Base-by-base conservation (phyloP, 2,797 vertebrate species). In the Megalops cyprinoides region DNA sequence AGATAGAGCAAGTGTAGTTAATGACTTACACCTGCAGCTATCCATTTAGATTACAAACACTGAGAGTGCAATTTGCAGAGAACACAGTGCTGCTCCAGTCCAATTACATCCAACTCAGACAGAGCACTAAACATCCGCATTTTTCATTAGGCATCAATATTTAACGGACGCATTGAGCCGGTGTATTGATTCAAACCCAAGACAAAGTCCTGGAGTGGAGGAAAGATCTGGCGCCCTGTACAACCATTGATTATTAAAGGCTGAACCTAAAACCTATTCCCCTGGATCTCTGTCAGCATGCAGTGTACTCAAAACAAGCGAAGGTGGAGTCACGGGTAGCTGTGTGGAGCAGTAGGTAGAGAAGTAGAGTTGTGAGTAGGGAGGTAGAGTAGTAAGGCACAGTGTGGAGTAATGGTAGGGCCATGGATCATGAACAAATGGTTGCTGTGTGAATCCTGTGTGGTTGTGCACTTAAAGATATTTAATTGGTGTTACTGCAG, bases 131-230 rank as follows among this genome's bases (percentile, higher is more conserved):
- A n/a, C n/a, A n/a, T n/a, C 25, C 20, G 28, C 37, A 37, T 77
- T 55, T 56, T 53, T 7, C 5, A 56, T 44, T 4, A 14, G 23
- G 42, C 37, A 18, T 60, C 55, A 1, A 46, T 60, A 37, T 39
- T 77, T 20, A 2, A 77, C 77, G 65, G 65, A 69, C 34, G 69
- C 55, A 77, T 55, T 34, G 53, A 20, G 9, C 53, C 23, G n/a
- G n/a, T 2, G 7, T 58, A 58, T 44, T 44, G 76, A 60, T 60
- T 58, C 58, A 46, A 34, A 44, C 37, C 23, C 20, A 23, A 8
- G 55, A 39, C 55, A 10, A 62, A 62, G 58, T 28, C 25, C 6
- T 14, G 6, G 49, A 7, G 49, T 76, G 48, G 28, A 46, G 53
- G 23, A 34, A n/a, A n/a, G n/a, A n/a, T n/a, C n/a, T n/a, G n/a